These are phyloP conservation scores for Clavelina lepadiformis DNA, from an alignment of 23 tunicate genomes.

Conservation along the genomic window DNA sequence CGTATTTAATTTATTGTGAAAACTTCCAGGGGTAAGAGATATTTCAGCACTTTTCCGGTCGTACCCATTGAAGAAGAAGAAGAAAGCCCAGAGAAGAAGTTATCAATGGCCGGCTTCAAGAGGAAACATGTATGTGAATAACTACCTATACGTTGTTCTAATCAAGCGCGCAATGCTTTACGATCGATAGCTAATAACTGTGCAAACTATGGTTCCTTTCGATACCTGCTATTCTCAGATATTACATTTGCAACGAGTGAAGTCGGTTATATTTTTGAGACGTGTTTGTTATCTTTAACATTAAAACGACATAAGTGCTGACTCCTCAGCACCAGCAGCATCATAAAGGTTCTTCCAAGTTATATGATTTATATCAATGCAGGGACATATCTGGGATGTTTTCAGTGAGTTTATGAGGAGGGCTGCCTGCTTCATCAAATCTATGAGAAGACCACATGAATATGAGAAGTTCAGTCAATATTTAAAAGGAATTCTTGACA, in stretches of 20 bases:
- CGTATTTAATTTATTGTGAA: background rate
- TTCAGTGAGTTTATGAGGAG: constrained; percentile 69
- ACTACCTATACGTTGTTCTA: too few species aligned
- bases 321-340: background rate
- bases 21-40: constrained; percentile 63
- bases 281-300: too few species aligned
- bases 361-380: too few species aligned
- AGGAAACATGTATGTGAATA: constrained; percentile 32
- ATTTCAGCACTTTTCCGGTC: constrained; percentile 47
- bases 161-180: too few species aligned
- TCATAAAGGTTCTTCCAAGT: too few species aligned
- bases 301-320: background rate
- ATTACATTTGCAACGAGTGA: too few species aligned
- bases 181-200: too few species aligned
- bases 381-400: constrained; percentile 52
- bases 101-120: constrained; percentile 4
- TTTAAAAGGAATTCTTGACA: constrained; percentile 12
- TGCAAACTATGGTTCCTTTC: too few species aligned
- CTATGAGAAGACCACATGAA: constrained; percentile 37
- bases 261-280: too few species aligned
- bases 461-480: constrained; percentile 36
- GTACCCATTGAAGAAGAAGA: constrained; percentile 11
- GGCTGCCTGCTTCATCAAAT: constrained; percentile 48
- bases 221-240: too few species aligned
- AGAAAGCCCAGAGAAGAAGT: constrained; percentile 6